Evolutionary conservation across 2,888 invertebrate genomes (phyloP), one percentile per base, ranked within the genome.

Genomic region (Trachelus iudaicus): DNA sequence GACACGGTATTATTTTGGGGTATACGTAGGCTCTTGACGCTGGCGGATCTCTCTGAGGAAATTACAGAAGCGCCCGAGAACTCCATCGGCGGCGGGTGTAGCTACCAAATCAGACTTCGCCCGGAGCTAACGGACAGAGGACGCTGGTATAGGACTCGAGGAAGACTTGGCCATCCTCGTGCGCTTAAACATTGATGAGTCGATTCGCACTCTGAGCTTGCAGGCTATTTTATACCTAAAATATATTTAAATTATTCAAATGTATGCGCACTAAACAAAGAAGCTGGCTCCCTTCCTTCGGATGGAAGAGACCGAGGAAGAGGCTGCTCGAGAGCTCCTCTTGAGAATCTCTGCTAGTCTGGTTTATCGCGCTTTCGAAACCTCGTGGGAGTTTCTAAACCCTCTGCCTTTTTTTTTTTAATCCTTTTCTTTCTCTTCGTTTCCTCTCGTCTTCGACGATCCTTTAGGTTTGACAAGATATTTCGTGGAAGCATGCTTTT

Each of bases 161-260:
- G 56, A 56, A 31, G 31, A 56, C 56, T 56, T 56, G 56, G 56
- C 23, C 15, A 56, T 56, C 56, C 56, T 23, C 56, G 56, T 9
- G 56, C 56, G 23, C 23, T 56, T 56, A 56, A 56, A 56, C 56
- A 56, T 56, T 56, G 23, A 56, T 56, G 23, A 56, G 56, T 23
- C 56, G 23, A 56, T 71, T 71, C 71, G 31, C 71, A 13, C 71
- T 33, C 23, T 1, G 30, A 11, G 31, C 30, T 31, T 71, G 31
- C 31, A 31, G 71, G 33, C 13, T 33, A 71, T 71, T 23, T 23
- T 33, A 23, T 34, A 56, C 23, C 23, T 56, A 40, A 56, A 73
- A 77, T 68, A 73, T 73, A 73, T 77, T 77, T 34, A 30, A 34
- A 77, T 77, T 56, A 73, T 77, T 77, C 68, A 37, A 73, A 77